These are phyloP conservation scores for Wiebesia pumilae DNA, from an alignment of 1,140 invertebrate species.

Conservation along the genomic window DNA sequence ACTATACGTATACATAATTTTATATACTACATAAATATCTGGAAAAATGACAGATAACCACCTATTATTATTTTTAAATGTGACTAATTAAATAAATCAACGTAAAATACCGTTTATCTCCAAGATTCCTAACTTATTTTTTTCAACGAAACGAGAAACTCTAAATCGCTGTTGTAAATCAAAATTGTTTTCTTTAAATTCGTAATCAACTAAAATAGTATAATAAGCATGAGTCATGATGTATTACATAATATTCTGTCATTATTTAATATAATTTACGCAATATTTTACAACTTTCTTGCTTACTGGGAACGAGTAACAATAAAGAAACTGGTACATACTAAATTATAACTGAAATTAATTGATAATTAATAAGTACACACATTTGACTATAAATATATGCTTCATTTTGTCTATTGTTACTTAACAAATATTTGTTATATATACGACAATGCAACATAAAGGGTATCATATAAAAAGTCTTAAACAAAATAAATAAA, in stretches of 20 bases:
- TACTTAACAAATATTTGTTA: slow-evolving; percentile 12
- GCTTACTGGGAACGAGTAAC: slow-evolving; percentile 7
- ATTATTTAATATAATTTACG: not conserved
- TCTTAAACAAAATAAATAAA: not conserved
- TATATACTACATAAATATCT: not conserved
- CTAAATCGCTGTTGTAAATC: not conserved
- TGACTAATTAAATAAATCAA: no score
- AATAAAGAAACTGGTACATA: not conserved
- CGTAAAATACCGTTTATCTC: not conserved
- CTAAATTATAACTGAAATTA: not conserved
- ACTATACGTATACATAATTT: not conserved
- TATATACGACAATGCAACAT: not conserved
- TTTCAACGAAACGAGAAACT: not conserved
- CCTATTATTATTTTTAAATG: no score
- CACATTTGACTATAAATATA: not conserved
- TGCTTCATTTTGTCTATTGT: slow-evolving; percentile 5
- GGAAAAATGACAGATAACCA: not conserved
- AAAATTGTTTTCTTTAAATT: slow-evolving; percentile 11
- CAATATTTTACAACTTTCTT: not conserved
- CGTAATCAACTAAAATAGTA: slow-evolving; percentile 16
- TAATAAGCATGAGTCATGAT: slow-evolving; percentile 19
- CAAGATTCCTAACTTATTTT: not conserved
- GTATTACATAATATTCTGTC: not conserved
- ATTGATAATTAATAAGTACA: not conserved
- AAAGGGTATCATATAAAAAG: not conserved